Evolutionary conservation across 2,113 vertebrate species (phyloP), one percentile per base, ranked within the genome.

Genomic region (Podilymbus podiceps): DNA sequence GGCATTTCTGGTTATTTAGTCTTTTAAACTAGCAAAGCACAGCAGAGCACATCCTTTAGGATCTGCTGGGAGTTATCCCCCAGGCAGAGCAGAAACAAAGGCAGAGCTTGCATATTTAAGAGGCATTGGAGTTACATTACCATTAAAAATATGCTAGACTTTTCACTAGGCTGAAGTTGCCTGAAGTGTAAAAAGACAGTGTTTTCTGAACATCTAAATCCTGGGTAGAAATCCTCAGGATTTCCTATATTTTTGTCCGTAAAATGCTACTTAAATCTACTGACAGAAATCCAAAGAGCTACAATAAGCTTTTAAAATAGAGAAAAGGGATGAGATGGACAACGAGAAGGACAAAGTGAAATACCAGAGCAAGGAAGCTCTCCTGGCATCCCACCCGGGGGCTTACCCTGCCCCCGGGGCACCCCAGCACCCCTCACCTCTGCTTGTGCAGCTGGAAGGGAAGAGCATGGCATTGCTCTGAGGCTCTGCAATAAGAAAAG

Each of bases 91-190:
- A 49, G 52, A 19, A 40, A 16, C 21, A 31, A 20, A 13, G 27
- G 35, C 33, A 24, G n/a, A 88, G 35, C 24, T 27, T 42, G 35
- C 15, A 24, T 23, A 33, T 38, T 74, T 85, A 75, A 66, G n/a
- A 47, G 23, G 52, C 28, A n/a, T 28, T 40, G 49, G 27, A 69
- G 17, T 38, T 46, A 38, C 2, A 2, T 35, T 52, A 44, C 35
- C 4, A 2, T 68, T 30, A 68, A 76, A 50, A 23, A 20, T 8
- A 38, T 0, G 0, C 15, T 59, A 30, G 58, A 59, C 5, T 19
- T 44, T 69, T 52, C 33, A 40, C 22, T 38, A 55, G 52, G 60
- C 31, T 58, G 27, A 73, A 73, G 42, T 31, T 44, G 50, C 31
- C 44, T n/a, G 24, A 3, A 15, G 21, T 3, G 4, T 4, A 7